A percentile compares a stretch with the other conserved stretches of the same genome.
phyloP scores from a whole-genome alignment of 2,888 invertebrate genomes.

The Norana najaformis region DNA sequence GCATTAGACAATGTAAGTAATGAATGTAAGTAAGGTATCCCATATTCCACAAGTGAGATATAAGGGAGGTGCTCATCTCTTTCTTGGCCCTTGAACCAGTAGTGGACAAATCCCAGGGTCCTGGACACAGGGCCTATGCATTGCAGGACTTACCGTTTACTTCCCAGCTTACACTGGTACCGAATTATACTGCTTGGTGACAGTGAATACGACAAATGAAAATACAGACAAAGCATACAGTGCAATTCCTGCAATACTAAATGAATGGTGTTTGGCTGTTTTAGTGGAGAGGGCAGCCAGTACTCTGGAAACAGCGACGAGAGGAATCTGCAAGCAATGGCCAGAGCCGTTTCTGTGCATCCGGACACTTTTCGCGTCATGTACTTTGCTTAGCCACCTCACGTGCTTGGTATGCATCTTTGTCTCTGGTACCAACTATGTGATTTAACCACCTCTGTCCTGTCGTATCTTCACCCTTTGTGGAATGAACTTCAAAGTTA shows the following conservation, averaged over 20 bases:
- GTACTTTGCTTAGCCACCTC: slow-evolving; percentile 84
- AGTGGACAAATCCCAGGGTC: no score
- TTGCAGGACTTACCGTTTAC: no score
- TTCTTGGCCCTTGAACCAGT: no score
- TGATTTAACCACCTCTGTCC: not conserved
- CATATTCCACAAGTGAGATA: no score
- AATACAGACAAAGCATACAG: not conserved
- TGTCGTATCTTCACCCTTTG: not conserved
- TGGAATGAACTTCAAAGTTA: not conserved
- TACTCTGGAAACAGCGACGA: slow-evolving; percentile 97
- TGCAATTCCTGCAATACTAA: no score
- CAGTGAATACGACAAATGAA: no score
- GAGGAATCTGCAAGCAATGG: slow-evolving; percentile 90
- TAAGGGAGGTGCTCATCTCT: no score
- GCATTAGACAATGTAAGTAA: no score
- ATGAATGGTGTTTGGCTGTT: slow-evolving; percentile 49
- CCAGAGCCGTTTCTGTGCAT: slow-evolving; percentile 97
- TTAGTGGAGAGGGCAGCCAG: slow-evolving; percentile 93
- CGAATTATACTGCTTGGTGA: no score
- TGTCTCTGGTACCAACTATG: not conserved
- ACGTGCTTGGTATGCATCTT: not conserved
- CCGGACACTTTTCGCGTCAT: slow-evolving; percentile 99
- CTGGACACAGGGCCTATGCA: no score
- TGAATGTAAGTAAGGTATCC: no score
- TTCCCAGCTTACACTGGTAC: no score